A percentile compares a stretch with the other conserved stretches of the same genome.
Conservation (phyloP, 2,797 vertebrate genomes). For the Carcharodon carcharias region DNA sequence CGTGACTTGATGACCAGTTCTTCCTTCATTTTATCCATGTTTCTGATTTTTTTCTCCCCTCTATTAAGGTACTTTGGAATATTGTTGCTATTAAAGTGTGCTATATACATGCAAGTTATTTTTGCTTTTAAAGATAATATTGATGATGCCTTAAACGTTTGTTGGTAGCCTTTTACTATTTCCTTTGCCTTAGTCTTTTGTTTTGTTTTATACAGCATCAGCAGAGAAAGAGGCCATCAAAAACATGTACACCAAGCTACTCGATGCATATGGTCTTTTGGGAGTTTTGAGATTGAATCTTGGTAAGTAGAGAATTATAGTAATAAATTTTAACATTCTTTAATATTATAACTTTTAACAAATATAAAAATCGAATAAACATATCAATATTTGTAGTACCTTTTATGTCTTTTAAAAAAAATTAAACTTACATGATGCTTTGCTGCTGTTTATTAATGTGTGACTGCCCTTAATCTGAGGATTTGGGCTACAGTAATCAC, state of each 20-base stretch:
- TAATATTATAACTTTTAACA: neutral
- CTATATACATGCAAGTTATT: neutral
- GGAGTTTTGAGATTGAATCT: constrained; percentile 91
- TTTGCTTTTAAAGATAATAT: neutral
- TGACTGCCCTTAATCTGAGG: neutral
- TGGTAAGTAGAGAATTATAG: constrained; percentile 63
- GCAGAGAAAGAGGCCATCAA: constrained; percentile 96
- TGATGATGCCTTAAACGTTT: neutral
- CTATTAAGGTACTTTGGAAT: neutral
- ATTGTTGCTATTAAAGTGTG: neutral
- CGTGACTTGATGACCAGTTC: neutral
- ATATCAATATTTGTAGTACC: neutral
- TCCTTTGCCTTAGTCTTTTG: neutral
- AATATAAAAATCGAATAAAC: neutral
- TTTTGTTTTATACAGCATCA: constrained; percentile 61
- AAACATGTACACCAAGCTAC: constrained; percentile 77
- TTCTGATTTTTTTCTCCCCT: neutral
- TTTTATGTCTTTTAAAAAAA: neutral
- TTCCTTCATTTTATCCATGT: neutral
- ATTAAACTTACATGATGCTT: neutral
- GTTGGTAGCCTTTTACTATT: neutral
- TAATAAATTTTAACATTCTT: neutral
- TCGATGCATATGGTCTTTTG: constrained; percentile 91
- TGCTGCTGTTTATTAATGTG: neutral
- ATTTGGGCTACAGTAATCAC: neutral